Percentiles rank a stretch among this genome's conserved stretches.
Conservation (phyloP, 2,888 invertebrate species). For the Drosophila neoperkinsi region DNA sequence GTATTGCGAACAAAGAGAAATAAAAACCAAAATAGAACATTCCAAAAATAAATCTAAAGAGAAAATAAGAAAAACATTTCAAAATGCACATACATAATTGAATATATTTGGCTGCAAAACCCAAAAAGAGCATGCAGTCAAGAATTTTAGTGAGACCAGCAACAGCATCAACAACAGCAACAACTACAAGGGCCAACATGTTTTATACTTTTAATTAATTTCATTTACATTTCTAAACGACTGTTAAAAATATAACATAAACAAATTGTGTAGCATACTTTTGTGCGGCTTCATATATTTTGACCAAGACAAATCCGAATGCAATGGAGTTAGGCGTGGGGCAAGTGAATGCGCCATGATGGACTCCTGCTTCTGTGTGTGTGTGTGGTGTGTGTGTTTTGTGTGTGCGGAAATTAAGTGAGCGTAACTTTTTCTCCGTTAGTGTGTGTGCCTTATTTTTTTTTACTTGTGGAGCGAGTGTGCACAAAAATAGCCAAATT, state of each 20-base stretch:
- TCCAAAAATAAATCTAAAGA: neutral
- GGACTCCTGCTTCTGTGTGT: neutral
- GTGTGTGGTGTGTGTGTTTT: constrained; percentile 1
- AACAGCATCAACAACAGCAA: constrained; percentile 8
- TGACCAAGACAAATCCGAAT: constrained; percentile 2
- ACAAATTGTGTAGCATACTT: constrained; percentile 56
- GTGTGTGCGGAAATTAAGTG: constrained; percentile 46
- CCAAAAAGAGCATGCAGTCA: constrained; percentile 42
- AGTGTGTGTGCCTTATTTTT: neutral
- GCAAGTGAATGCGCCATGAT: constrained; percentile 22
- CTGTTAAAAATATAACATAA: constrained; percentile 18
- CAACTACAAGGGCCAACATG: constrained; percentile 45
- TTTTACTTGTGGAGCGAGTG: constrained; percentile 3
- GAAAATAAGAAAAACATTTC: constrained; percentile 23
- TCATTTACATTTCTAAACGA: constrained; percentile 44
- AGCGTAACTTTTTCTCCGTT: constrained; percentile 40
- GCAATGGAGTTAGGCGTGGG: constrained; percentile 19
- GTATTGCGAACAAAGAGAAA: constrained; percentile 50
- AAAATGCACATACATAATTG: constrained; percentile 49
- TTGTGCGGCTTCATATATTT: constrained; percentile 66
- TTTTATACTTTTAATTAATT: constrained; percentile 52
- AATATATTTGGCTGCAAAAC: constrained; percentile 42
- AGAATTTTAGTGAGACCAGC: constrained; percentile 12
- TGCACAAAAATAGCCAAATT: constrained; percentile 65
- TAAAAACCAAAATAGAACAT: constrained; percentile 31